Evolutionary conservation across 2,888 invertebrate species (phyloP), one percentile per base, ranked within the genome.

Genomic region (Abscondita cerata): DNA sequence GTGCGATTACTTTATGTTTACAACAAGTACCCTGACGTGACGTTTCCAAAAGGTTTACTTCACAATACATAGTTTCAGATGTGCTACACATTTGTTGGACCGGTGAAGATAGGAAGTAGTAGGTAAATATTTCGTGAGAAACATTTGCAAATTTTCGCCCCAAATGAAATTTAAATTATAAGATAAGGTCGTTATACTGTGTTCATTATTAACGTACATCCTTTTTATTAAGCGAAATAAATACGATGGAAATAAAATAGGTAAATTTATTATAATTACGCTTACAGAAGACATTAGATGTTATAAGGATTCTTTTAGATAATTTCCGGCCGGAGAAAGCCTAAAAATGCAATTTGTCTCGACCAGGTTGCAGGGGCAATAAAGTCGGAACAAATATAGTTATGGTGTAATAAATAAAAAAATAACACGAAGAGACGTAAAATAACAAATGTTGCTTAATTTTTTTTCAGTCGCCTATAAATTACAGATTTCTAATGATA

Each of bases 261-360:
- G 65, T 65, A 59, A 65, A 62, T 62, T 65, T 59, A 62, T 65
- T 64, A 65, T 67, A 68, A 67, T 67, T 68, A 67, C 62, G 38
- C 59, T 56, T 53, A 38, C 55, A 58, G 54, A 62, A 53, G 52
- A 44, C 58, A 66, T 64, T 59, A 62, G 48, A 34, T 53, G 31
- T 55, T 61, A 20, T 66, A 69, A 66, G 68, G 67, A 59, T 62
- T 62, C 65, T 40, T 57, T 31, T 36, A 64, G 68, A 66, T 69
- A 66, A 69, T 69, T 69, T 69, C 69, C 69, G 68, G 69, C 65
- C 64, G 60, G 61, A 65, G 68, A 68, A 69, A 69, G 53, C 69
- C 66, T 58, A 67, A 64, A 69, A 69, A 65, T 67, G 69, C 66
- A 69, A 67, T 69, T 67, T 69, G 56, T 54, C 44, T 59, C 62